These are phyloP conservation scores for Psix sp. DNA, from an alignment of 1,140 invertebrate species.

Conservation along the genomic window DNA sequence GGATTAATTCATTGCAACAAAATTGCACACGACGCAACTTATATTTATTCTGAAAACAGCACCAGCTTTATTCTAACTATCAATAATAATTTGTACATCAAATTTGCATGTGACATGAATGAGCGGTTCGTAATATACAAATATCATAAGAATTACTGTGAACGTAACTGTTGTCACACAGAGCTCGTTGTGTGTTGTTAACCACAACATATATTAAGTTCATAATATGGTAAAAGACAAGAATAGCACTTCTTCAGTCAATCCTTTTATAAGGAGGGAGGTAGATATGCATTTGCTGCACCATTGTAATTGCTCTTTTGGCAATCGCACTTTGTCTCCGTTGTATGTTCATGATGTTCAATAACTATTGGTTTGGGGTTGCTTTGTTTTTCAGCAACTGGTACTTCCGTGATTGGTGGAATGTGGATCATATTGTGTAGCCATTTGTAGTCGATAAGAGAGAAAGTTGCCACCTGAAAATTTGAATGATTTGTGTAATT, in stretches of 20 bases:
- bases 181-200: too few relatives aligned
- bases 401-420: constrained; percentile 28
- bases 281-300: constrained; percentile 70
- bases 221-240: too few relatives aligned
- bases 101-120: too few relatives aligned
- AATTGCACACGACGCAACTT: too few relatives aligned
- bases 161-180: too few relatives aligned
- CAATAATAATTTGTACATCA: too few relatives aligned
- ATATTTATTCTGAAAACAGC: too few relatives aligned
- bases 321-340: constrained; percentile 62
- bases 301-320: constrained; percentile 66
- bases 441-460: constrained; percentile 71
- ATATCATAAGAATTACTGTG: too few relatives aligned
- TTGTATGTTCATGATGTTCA: constrained; percentile 33
- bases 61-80: too few relatives aligned
- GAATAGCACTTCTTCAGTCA: constrained; percentile 62
- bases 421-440: constrained; percentile 61
- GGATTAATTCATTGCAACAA: too few relatives aligned
- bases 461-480: constrained; percentile 70
- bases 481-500: not conserved
- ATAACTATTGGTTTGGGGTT: constrained; percentile 5
- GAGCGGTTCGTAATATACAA: too few relatives aligned
- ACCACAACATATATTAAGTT: too few relatives aligned
- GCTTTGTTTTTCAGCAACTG: constrained; percentile 18
- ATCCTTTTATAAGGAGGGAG: constrained; percentile 63